phyloP scores from a whole-genome alignment of 2,113 vertebrate species.

The Probosciger aterrimus region DNA sequence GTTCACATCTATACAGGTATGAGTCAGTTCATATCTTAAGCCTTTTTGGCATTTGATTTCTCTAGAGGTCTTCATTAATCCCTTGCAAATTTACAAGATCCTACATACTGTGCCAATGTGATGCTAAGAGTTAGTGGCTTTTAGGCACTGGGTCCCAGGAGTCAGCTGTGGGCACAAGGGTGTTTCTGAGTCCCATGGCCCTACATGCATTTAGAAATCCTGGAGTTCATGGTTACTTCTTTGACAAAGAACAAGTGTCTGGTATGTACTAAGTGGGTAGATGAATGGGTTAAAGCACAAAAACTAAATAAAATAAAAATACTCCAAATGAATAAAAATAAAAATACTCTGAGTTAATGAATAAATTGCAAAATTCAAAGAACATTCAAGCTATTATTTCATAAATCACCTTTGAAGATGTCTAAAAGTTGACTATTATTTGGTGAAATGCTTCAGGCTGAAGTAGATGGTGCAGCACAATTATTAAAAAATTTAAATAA shows the following conservation, averaged over 20 bases:
- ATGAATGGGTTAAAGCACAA: background rate
- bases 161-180: background rate
- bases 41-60: background rate
- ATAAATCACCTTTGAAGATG: conserved; percentile 10
- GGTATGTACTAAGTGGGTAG: background rate
- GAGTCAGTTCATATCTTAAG: background rate
- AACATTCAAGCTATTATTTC: conserved; percentile 4
- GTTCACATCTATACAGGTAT: fast-evolving
- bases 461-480: conserved; percentile 22
- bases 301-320: background rate
- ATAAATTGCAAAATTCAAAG: conserved; percentile 21
- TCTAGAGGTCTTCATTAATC: background rate
- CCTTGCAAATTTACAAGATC: background rate
- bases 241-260: background rate
- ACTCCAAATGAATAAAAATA: background rate
- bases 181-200: background rate
- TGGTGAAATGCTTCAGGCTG: background rate
- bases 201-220: background rate
- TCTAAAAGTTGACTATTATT: background rate
- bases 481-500: conserved; percentile 31
- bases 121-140: background rate
- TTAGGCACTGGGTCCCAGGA: background rate
- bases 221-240: background rate
- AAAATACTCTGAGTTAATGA: background rate
- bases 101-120: background rate